Base-by-base conservation (phyloP, 2,888 invertebrate genomes). In the Lasius fuliginosus region DNA sequence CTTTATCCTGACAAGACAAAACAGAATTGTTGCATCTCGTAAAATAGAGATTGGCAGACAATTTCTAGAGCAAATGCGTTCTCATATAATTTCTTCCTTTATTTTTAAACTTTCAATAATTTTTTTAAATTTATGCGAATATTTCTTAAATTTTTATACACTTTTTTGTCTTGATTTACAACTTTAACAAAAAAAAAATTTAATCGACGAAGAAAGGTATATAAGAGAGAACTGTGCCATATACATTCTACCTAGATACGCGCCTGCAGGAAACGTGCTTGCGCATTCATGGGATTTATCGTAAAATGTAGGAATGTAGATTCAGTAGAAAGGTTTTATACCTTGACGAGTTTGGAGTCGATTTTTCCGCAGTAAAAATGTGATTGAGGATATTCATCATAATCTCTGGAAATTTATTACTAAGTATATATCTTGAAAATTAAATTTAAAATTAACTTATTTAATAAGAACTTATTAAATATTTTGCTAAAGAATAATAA, bases 241-340 rank as follows among this genome's bases (percentile, higher is more conserved):
- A 60, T 27, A 81, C 46, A 68, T 46, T 46, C 33, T 56, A 79
- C 33, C 18, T 62, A 81, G 71, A 71, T 60, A 71, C 60, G 71
- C 71, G 60, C 23, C 27, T 71, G 33, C 46, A 33, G 46, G 27
- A 33, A 65, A 71, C 79, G 79, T 81, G 79, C 79, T 71, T 69
- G 79, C 60, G 71, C 79, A 81, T 81, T 81, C 71, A 71, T 71
- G 36, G 71, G 71, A 81, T 81, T 81, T 81, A 81, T 81, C 71
- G 79, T 71, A 81, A 81, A 81, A 81, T 81, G 71, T 81, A 71
- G 60, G 60, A 36, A 36, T 36, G 36, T 36, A 36, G 36, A 81
- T 81, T 71, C 60, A 60, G 40, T 81, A 69, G 69, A 11, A 71
- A 71, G 79, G 18, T 81, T 81, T 81, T 81, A 81, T 46, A 68